Evolutionary conservation across 1,140 invertebrate genomes (phyloP), one percentile per base, ranked within the genome.

Genomic region (Drosophila saltans): DNA sequence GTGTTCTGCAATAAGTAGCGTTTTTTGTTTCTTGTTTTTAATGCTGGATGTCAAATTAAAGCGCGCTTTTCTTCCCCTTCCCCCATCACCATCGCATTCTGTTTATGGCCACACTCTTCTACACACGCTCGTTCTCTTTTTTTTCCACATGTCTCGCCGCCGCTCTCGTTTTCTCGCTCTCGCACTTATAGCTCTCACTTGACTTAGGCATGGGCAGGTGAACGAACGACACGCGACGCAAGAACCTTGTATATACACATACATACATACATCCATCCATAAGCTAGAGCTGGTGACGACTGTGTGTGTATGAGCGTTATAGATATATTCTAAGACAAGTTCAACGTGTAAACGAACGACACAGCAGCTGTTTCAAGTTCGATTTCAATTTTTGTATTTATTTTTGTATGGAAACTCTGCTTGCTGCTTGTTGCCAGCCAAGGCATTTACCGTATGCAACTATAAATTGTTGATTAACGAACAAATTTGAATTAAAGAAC

Each of bases 201-300:
- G 9, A 16, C 64, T 67, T 71, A 69, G 58, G 26, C 52, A 45
- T 39, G 66, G 66, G 65, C 73, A 75, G 73, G 73, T 75, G 73
- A 75, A 75, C 72, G 72, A 75, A 75, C 73, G 73, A 75, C 73
- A 75, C 71, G 72, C 72, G 56, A 75, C 73, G 72, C 72, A 75
- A 67, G 74, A 75, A 74, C 62, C 72, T 75, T 61, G 57, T 56
- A 26, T 60, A 60, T 43, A 11, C 6, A 36, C 33, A 36, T 7
- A 36, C 6, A 36, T 7, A 36, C 33, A 36, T 36, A 36, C 33
- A 36, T 36, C 3, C 6, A 7, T 36, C 3, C 33, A 36, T 36
- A 36, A 1, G 16, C 30, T 58, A 8, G 64, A 28, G 33, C 63
- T 74, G 55, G 3, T 56, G 57, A 26, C 26, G 48, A 7, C 0